Evolutionary conservation across 2,797 vertebrate species (phyloP), one percentile per base, ranked within the genome.

Genomic region (Leucoraja ocellata): DNA sequence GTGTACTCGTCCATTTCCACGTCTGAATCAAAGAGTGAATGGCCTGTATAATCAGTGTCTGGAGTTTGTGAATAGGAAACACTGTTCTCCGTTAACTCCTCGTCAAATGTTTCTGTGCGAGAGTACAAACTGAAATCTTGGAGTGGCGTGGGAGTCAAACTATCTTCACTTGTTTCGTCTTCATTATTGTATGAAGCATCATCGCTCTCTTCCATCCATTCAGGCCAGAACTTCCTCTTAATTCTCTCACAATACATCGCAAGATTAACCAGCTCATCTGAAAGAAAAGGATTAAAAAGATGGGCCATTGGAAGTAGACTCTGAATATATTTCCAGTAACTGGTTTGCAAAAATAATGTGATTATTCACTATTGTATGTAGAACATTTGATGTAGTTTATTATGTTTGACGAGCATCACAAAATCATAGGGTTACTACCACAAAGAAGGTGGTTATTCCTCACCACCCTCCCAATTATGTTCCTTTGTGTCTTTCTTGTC

Each of bases 181-280:
- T 98, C 98, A 0, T 97, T 96, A 86, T 97, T 97, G 0, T 98
- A 99, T 91, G 97, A 96, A 76, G 98, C 96, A 94, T 99, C 98
- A 94, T 99, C 98, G 21, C 97, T 97, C 46, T 98, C 98, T 0
- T 98, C 97, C n/a, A 98, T 98, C 99, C 99, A 99, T 94, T 99
- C 98, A 0, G 98, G 99, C 98, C 98, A 99, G 95, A 99, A 99
- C 96, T 96, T 97, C 95, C 98, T 97, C 94, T 98, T 96, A 96
- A 99, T 99, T 94, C 98, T 97, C 95, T 99, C 99, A 90, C 99
- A 99, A 96, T 99, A 99, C 98, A 98, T 98, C 94, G 98, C 98
- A 77, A 99, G 96, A 94, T 99, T 99, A 95, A 99, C 98, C 83
- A 99, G 96, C 95, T 99, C 98, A 93, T 98, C 99, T 99, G 96